Evolutionary conservation across 2,113 vertebrate genomes (phyloP).

Genomic region (Anhinga rufa): DNA sequence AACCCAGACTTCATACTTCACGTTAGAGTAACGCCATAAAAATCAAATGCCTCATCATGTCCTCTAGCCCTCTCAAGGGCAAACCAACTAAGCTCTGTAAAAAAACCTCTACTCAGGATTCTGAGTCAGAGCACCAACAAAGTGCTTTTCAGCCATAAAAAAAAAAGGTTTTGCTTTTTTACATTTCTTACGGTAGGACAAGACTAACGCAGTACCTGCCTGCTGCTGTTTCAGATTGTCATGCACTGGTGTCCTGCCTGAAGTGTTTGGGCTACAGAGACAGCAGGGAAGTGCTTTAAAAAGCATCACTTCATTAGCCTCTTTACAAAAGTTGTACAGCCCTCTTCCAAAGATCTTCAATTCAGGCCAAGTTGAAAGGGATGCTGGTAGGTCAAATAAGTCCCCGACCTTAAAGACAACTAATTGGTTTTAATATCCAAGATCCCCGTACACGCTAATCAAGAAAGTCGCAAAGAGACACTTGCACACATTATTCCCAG

Average conservation of each 20-base stretch:
- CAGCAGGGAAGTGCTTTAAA: conserved; percentile 41
- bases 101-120: background rate
- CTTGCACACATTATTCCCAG: background rate
- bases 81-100: background rate
- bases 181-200: background rate
- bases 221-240: background rate
- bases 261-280: background rate
- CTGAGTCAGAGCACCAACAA: background rate
- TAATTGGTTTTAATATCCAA: conserved; percentile 30
- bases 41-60: background rate
- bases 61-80: background rate
- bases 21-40: background rate
- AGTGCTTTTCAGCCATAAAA: background rate
- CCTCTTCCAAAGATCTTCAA: background rate
- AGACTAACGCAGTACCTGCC: background rate
- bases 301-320: conserved; percentile 35
- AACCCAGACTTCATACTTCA: background rate
- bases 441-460: background rate
- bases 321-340: background rate
- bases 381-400: conserved; percentile 7
- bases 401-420: conserved; percentile 22
- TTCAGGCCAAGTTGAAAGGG: conserved; percentile 6
- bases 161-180: background rate
- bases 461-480: background rate
- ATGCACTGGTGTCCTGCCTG: background rate